A percentile compares a stretch with the other conserved stretches of the same genome.
Conservation (phyloP, 92 coral and sea anemone species). For the Epizoanthus ramosus region DNA sequence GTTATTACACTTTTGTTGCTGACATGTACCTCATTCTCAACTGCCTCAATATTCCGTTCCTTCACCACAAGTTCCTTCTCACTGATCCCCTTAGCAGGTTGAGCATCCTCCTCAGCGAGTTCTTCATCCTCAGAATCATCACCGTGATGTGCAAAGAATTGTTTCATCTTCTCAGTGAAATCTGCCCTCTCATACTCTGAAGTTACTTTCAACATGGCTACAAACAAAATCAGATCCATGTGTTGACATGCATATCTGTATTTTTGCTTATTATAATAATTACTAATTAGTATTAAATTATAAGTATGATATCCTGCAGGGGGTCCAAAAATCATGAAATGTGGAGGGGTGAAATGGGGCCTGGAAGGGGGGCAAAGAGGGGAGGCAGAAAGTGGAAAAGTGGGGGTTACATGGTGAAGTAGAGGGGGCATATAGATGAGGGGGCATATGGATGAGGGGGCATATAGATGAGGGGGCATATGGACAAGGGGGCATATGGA, state of each 20-base stretch:
- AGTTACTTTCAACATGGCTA: neutral
- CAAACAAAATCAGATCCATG: neutral
- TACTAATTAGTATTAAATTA: neutral
- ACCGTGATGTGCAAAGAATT: slow-evolving; percentile 26
- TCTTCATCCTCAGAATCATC: slow-evolving; percentile 35
- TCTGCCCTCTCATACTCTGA: neutral
- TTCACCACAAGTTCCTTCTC: slow-evolving; percentile 5
- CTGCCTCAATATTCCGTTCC: neutral
- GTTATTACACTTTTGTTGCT: neutral
- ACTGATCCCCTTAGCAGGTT: neutral
- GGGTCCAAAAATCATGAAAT: neutral
- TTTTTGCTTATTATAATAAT: neutral
- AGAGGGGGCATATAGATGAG: no score
- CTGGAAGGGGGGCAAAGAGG: neutral
- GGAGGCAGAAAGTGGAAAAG: neutral
- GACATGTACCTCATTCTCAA: neutral
- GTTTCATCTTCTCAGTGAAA: slow-evolving; percentile 33
- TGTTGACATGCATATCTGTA: neutral
- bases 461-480: no score
- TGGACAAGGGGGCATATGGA: no score
- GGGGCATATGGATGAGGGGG: no score
- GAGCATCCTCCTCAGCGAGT: neutral
- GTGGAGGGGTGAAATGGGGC: neutral
- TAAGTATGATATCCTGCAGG: no score
- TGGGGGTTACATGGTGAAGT: no score